phyloP scores from a whole-genome alignment of 2,797 vertebrate genomes.

The Todus mexicanus region DNA sequence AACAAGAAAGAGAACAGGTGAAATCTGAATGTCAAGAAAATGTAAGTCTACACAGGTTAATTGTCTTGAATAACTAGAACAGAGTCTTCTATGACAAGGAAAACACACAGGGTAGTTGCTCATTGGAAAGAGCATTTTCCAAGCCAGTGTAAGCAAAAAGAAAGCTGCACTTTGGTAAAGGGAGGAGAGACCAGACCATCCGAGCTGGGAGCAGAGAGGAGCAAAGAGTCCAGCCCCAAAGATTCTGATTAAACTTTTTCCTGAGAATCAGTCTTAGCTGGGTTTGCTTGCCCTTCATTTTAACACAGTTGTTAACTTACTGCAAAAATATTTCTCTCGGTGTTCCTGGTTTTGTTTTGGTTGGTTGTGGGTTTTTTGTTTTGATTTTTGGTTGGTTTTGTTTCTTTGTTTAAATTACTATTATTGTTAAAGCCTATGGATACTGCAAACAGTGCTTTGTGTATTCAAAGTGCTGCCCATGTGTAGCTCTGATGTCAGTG shows the following conservation, averaged over 20 bases:
- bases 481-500: neutral
- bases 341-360: neutral
- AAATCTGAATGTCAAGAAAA: neutral
- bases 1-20: neutral
- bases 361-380: too few relatives aligned
- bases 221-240: neutral
- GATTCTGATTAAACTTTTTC: neutral
- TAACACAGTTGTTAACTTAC: neutral
- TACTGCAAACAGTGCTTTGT: neutral
- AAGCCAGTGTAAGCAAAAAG: neutral
- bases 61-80: neutral
- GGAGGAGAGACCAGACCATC: neutral
- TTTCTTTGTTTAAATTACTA: neutral
- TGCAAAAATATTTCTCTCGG: neutral
- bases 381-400: too few relatives aligned
- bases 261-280: neutral
- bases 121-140: neutral
- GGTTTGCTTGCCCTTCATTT: neutral
- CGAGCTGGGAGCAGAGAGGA: neutral
- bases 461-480: neutral
- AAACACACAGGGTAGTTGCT: neutral
- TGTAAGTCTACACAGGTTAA: neutral
- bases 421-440: neutral
- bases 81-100: neutral
- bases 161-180: neutral